A percentile compares a stretch with the other conserved stretches of the same genome.
These are phyloP conservation scores for Scalopus aquaticus DNA, from an alignment of 2,113 vertebrate genomes.

Conservation along the genomic window DNA sequence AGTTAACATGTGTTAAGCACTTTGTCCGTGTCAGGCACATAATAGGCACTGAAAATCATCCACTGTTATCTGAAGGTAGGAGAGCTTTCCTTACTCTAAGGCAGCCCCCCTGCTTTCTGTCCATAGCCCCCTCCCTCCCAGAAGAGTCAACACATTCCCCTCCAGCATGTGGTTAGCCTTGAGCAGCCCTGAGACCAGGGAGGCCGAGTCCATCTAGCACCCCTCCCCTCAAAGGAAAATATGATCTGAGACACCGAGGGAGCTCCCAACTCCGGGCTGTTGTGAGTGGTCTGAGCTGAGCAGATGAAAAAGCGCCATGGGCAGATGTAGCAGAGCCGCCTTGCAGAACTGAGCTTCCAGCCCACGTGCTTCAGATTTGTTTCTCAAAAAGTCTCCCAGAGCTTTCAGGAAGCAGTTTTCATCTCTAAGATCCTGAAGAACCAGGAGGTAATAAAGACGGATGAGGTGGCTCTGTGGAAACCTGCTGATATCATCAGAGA, in stretches of 20 bases:
- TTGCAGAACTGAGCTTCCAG: background rate
- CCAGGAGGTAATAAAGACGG: constrained; percentile 28
- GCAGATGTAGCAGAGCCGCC: background rate
- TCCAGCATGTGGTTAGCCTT: accelerated
- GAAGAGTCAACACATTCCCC: background rate
- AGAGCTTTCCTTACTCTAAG: background rate
- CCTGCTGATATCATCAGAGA: constrained; percentile 3
- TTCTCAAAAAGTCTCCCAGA: background rate
- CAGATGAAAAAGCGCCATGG: accelerated
- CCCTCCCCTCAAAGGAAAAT: too few relatives aligned
- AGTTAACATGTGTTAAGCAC: background rate
- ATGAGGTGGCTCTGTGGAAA: background rate
- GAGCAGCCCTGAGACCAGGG: background rate
- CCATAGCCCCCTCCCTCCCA: background rate
- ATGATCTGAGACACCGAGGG: too few relatives aligned
- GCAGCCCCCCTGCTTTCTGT: background rate
- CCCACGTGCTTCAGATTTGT: background rate
- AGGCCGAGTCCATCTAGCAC: background rate
- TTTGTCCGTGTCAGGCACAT: background rate
- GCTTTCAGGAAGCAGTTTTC: background rate
- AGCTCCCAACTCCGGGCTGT: too few relatives aligned
- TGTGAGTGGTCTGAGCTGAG: accelerated
- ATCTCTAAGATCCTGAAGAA: constrained; percentile 47
- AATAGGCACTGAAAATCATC: background rate
- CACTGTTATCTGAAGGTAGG: background rate